A percentile compares a stretch with the other conserved stretches of the same genome.
phyloP scores from a whole-genome alignment of 2,888 invertebrate genomes.

The Epinotia bilunana region DNA sequence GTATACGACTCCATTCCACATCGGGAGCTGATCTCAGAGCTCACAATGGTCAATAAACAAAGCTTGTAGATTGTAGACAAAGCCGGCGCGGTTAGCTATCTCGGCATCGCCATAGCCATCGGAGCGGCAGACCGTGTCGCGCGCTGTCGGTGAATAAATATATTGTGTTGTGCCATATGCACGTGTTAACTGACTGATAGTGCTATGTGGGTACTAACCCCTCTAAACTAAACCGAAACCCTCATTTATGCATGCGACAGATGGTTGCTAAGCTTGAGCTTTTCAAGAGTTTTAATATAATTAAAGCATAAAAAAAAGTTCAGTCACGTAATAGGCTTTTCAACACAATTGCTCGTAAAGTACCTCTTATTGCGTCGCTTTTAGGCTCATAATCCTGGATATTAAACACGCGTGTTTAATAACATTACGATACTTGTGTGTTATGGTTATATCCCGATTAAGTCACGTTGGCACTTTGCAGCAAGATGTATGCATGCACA shows the following conservation, averaged over 20 bases:
- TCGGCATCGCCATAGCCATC: slow-evolving; percentile 75
- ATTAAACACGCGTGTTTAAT: too few species aligned
- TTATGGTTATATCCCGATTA: too few species aligned
- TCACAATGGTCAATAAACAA: slow-evolving; percentile 80
- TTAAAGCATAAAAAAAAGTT: too few species aligned
- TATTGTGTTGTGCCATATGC: slow-evolving; percentile 73
- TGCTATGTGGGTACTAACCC: slow-evolving; percentile 48
- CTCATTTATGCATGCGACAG: slow-evolving; percentile 23
- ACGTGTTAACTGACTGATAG: slow-evolving; percentile 57
- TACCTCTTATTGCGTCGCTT: too few species aligned
- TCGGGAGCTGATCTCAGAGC: slow-evolving; percentile 67
- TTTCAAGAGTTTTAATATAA: not conserved
- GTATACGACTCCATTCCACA: slow-evolving; percentile 71
- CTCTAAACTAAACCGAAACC: slow-evolving; percentile 24
- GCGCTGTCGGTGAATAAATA: slow-evolving; percentile 74
- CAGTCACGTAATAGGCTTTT: too few species aligned
- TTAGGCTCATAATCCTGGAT: too few species aligned
- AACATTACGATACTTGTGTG: too few species aligned
- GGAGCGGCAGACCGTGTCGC: slow-evolving; percentile 74
- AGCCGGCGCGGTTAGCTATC: slow-evolving; percentile 64
- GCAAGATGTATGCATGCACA: too few species aligned
- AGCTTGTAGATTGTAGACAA: slow-evolving; percentile 74
- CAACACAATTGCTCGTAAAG: too few species aligned
- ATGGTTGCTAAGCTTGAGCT: slow-evolving; percentile 8
- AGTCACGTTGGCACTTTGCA: too few species aligned